These are phyloP conservation scores for Chloebia gouldiae DNA, from an alignment of 2,113 vertebrate genomes.

Conservation along the genomic window DNA sequence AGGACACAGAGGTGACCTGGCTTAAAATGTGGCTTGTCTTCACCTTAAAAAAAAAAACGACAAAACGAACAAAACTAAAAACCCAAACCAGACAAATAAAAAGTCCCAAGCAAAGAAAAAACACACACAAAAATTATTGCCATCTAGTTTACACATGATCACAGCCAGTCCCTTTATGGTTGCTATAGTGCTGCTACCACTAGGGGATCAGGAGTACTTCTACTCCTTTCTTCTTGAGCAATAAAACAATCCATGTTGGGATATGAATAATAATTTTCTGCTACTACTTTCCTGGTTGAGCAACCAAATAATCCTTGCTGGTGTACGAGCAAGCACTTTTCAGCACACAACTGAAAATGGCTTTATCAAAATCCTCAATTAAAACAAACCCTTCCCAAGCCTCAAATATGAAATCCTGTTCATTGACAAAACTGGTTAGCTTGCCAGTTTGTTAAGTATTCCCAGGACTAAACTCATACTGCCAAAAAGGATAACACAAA, in stretches of 20 bases:
- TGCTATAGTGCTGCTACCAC: neutral
- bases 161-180: neutral
- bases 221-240: neutral
- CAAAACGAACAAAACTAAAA: neutral
- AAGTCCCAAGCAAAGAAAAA: neutral
- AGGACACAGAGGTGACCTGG: neutral
- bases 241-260: neutral
- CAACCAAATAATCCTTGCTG: neutral
- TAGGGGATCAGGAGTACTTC: neutral
- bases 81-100: rapidly evolving
- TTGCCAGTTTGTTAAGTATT: conserved; percentile 8
- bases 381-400: neutral
- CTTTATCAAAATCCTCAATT: neutral
- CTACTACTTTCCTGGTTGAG: neutral
- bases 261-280: neutral
- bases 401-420: neutral
- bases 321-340: neutral
- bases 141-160: neutral
- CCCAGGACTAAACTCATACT: neutral
- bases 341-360: neutral
- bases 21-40: neutral
- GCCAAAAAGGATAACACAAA: neutral
- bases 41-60: neutral
- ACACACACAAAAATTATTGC: neutral
- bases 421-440: neutral